Base-by-base conservation (phyloP, 2,888 invertebrate genomes). In the Phytoseiulus persimilis region DNA sequence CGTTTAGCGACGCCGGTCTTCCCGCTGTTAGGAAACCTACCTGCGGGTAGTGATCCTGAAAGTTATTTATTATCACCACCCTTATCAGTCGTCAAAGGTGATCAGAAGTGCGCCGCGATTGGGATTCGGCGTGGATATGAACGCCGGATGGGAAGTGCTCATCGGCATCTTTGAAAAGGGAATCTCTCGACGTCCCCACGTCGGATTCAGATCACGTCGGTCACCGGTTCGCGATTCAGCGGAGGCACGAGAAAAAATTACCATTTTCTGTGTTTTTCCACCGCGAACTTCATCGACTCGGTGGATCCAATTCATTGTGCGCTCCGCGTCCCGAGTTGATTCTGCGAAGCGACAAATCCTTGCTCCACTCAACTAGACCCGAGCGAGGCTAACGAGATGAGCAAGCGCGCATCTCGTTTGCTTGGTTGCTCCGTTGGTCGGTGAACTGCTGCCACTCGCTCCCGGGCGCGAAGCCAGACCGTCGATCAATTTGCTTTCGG, bases 61-160 rank as follows among this genome's bases (percentile, higher is more conserved):
- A 65, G 65, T 65, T 65, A 65, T 65, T 65, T 65, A 65, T 65
- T 65, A 65, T 65, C 65, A 65, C 65, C 65, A 65, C 65, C 65
- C 65, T 65, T 65, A 65, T 65, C 65, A 18, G 65, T 14, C 65
- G 5, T 65, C 65, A 18, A 11, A 65, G 65, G 5, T 6, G 18
- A 65, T 65, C 65, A 6, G 65, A 18, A 6, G 11, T 65, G 18
- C 65, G 65, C 5, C 9, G 65, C 14, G 18, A 28, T 39, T 39
- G 3, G 23, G 28, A 65, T 65, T 65, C 28, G 65, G 23, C 28
- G 65, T 65, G 65, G 65, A 65, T 65, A 65, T 65, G 65, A 65
- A 28, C 65, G 18, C 65, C 65, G 65, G 18, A 65, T 65, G 65
- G 65, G 18, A 14, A 65, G 18, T 65, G 65, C 18, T 65, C n/a